Evolutionary conservation across 2,797 vertebrate genomes (phyloP).

Genomic region (Falco naumanni): DNA sequence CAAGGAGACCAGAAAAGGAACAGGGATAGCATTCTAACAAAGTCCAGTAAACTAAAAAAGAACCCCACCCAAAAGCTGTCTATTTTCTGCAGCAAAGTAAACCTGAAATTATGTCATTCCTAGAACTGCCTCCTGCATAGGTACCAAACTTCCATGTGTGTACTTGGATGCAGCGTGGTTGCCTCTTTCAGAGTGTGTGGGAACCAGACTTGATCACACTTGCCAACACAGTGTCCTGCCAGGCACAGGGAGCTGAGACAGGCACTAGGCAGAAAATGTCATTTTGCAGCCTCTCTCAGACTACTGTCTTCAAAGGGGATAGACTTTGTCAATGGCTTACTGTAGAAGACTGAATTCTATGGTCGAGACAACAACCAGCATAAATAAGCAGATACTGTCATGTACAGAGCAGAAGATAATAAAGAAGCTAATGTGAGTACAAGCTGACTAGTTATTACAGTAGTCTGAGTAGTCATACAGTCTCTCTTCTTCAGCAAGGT

Average conservation of each 20-base stretch:
- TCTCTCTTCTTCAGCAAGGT: not conserved
- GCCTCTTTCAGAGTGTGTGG: not conserved
- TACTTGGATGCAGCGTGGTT: not conserved
- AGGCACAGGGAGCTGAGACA: not conserved
- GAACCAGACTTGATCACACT: not conserved
- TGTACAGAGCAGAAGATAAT: not conserved
- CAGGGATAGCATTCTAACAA: not conserved
- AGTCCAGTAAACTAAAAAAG: not conserved
- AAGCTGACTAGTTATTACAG: not conserved
- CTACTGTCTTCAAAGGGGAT: not conserved
- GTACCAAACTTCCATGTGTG: not conserved
- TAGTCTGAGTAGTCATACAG: not conserved
- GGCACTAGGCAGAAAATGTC: not conserved
- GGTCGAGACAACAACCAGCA: not conserved
- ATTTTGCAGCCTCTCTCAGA: not conserved
- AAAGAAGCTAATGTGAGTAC: not conserved
- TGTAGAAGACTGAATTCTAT: not conserved
- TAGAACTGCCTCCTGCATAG: not conserved
- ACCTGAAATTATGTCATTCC: not conserved
- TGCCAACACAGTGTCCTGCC: not conserved
- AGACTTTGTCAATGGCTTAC: not conserved
- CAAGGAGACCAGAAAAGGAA: not conserved
- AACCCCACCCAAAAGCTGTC: fast-evolving
- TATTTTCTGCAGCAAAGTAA: not conserved
- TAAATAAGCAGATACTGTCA: not conserved